Evolutionary conservation across 2,888 invertebrate genomes (phyloP), one percentile per base, ranked within the genome.

Genomic region (Eucriotettix oculatus): DNA sequence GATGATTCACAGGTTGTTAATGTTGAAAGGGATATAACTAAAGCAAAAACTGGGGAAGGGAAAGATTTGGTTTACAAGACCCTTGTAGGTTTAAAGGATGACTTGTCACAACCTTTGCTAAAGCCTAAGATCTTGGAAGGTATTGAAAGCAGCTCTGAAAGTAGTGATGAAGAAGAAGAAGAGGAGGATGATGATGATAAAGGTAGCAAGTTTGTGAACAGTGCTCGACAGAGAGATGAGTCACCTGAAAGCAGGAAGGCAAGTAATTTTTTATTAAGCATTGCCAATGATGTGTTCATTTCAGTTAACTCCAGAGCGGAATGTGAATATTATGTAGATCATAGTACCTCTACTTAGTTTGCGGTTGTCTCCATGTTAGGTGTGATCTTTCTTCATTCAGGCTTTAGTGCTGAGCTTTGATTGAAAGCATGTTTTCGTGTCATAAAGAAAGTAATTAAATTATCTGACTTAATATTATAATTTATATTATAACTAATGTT

Each of bases 31-130:
- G 97, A 99, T 72, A 89, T 92, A 58, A 81, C 77, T 58, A 81
- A 87, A 68, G 88, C 86, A 0, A 87, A 90, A 71, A 76, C 82
- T 60, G 90, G 90, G 16, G 79, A 83, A 58, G 78, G 79, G 40
- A 78, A 82, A 54, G 84, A 89, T 69, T 77, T 94, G 14, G 81
- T 87, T 57, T 96, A 95, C 72, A 88, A 89, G 68, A 93, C 90
- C 63, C 79, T 97, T 57, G 84, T 90, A 16, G 95, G 93, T 0
- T 78, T 95, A 61, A 89, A 86, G 71, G 78, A 84, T 54, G 87
- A 90, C 69, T 73, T 94, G 16, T 85, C 87, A 16, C 87, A 87
- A 29, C 83, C 90, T 41, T 78, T 80, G 16, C 74, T 80, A 60
- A 77, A 74, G 61, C 88, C 90, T 0, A 81, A 84, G 54, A 80